Base-by-base conservation (phyloP, 2,797 vertebrate genomes). In the Sebastes flavidus region DNA sequence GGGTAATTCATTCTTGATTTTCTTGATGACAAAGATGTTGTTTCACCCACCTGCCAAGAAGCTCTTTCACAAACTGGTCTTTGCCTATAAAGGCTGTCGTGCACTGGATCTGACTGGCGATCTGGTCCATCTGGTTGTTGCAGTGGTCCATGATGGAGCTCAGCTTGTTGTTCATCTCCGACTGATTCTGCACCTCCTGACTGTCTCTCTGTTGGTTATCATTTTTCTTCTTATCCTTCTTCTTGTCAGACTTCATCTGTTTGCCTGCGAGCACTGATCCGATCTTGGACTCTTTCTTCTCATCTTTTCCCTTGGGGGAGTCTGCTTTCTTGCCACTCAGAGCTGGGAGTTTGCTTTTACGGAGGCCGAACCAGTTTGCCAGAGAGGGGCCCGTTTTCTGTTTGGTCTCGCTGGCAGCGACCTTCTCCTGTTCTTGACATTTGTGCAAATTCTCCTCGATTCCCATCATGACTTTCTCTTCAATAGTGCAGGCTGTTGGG, bases 381-480 rank as follows among this genome's bases (percentile, higher is more conserved):
- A 99, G 91, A 9, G 98, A 98, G 2, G 97, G 96, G 4, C 95
- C 96, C 0, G 95, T 95, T 91, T 95, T 97, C n/a, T 95, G 96
- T 75, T 97, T 97, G 4, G 77, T 80, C 91, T 97, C 97, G 0
- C 32, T 88, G 49, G 93, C 91, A 2, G 94, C 93, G 5, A 95
- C 90, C 86, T 96, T 97, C 80, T 92, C 95, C 89, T 96, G 97
- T 16, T 94, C 96, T 87, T 98, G 97, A 88, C 95, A 96, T 90
- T 97, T 98, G 69, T 98, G 97, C 83, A 97, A 61, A 13, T 99
- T 99, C 84, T 98, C 95, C 80, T 98, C 96, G 65, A 99, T 99
- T 78, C 98, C 97, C 92, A 98, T 94, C 98, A 99, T 99, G 91
- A 99, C 97, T 91, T 97, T 98, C 90, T 98, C 97, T 90, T 98